Base-by-base conservation (phyloP, 23 tunicate species). In the Phallusia fumigata region DNA sequence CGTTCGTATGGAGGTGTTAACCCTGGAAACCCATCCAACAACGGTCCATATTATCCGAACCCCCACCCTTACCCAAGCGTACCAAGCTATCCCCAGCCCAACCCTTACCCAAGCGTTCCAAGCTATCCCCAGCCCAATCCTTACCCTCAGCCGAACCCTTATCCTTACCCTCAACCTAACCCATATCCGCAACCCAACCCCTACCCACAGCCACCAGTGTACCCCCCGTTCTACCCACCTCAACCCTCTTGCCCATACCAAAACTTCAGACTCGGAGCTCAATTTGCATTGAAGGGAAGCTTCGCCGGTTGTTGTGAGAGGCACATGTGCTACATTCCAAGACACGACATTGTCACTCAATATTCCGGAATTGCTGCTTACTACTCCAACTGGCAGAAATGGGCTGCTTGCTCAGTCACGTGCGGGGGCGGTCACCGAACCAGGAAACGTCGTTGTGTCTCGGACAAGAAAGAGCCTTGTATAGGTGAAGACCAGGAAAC, bases 391-490 rank as follows among this genome's bases (percentile, higher is more conserved):
- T 74, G 77, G 77, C 34, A 74, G 34, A 32, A 2, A 19, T 74
- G 77, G 77, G 34, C 11, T 11, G 40, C 77, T 74, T 74, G 77
- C 40, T 74, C 77, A 0, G 34, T 11, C 3, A 30, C 40, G 8
- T 74, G 77, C 35, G 77, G 77, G 5, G 77, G 77, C 26, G 77
- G 77, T 21, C 77, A 32, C 26, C 77, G 77, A 21, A 74, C 36
- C 13, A 32, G 77, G 40, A 31, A 32, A 74, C 77, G 77, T 32
- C 36, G 77, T 32, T 74, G 77, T 34, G 40, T 32, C 22, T 6
- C 77, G 1, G 6, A 74, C 40, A 32, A 74, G 22, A 74, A 74
- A 19, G 77, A 33, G 35, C 40, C 6, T 8, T 74, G 77, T 16
- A 5, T 2, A 13, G 77, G 40, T 31, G 77, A 11, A 3, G 36